A percentile compares a stretch with the other conserved stretches of the same genome.
Evolutionary conservation across 1,140 invertebrate genomes (phyloP).

Genomic region (Drosophila mojavensis): DNA sequence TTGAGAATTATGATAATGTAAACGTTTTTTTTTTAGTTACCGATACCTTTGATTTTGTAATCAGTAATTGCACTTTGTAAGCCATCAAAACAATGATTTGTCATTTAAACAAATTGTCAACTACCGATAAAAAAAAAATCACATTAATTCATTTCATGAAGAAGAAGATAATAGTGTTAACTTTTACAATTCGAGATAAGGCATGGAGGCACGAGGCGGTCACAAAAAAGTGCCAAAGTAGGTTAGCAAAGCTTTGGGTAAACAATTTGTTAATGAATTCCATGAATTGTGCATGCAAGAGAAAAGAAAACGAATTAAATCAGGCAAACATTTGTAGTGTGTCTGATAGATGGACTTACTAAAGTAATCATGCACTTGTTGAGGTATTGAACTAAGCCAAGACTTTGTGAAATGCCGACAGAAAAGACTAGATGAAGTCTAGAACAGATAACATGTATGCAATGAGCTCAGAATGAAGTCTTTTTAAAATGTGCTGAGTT

Average conservation of each 20-base stretch:
- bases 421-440: no score
- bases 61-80: neutral
- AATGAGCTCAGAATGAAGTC: no score
- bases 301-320: neutral
- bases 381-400: neutral
- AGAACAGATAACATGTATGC: no score
- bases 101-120: neutral
- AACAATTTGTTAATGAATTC: conserved; percentile 13
- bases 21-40: neutral
- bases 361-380: neutral
- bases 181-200: no score
- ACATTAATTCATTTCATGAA: no score
- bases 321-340: conserved; percentile 1
- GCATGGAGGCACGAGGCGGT: no score
- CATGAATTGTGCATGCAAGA: neutral
- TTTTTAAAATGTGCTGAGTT: no score
- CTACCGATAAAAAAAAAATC: neutral
- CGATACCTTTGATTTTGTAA: neutral
- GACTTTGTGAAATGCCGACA: no score
- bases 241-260: conserved; percentile 6
- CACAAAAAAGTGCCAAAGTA: neutral
- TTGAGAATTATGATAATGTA: no score
- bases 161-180: no score
- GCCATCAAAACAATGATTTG: no score
- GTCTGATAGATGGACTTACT: neutral